Evolutionary conservation across 2,797 vertebrate genomes (phyloP), one percentile per base, ranked within the genome.

Genomic region (Tauraco hartlaubi): DNA sequence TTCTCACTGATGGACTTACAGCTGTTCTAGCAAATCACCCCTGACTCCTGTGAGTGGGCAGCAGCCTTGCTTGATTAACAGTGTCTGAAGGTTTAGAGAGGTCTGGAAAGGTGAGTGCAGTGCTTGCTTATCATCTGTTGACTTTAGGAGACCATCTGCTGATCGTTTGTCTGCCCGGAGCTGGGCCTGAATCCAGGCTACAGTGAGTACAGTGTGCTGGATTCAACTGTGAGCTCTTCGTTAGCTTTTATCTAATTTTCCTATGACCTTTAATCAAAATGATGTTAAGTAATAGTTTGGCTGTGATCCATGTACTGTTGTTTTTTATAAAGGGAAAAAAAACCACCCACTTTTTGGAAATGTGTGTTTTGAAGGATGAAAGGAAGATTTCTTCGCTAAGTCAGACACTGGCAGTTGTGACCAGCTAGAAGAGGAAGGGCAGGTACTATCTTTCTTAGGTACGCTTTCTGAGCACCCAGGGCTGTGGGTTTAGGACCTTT

Each of bases 381-480:
- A 35, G 37, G 54, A 68, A 71, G 25, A 52, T 61, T 74, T 84
- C 19, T 52, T 85, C n/a, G 81, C 29, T 14, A 31, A 48, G 11
- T 31, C 39, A 55, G 28, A 17, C 11, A 5, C 1, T 10, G 0
- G 1, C 39, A 58, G 12, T 29, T 73, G 12, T 59, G 59, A 85
- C 31, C 25, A 41, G n/a, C 13, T 71, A 23, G 59, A 71, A 78
- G 51, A 7, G 21, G 21, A 55, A 51, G 52, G 41, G 29, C 58
- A 85, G 67, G 10, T 21, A 13, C 15, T 51, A 4, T 9, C 5
- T 54, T 55, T 44, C 28, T 66, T 48, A 31, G 52, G 15, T 43
- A 21, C 0, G 0, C 7, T 15, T 26, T 48, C 21, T 51, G 49
- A 77, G 54, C 0, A 0, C 58, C 29, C 63, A n/a, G 67, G 46